Evolutionary conservation across 2,888 invertebrate genomes (phyloP).

Genomic region (Oxyscelio sp.): DNA sequence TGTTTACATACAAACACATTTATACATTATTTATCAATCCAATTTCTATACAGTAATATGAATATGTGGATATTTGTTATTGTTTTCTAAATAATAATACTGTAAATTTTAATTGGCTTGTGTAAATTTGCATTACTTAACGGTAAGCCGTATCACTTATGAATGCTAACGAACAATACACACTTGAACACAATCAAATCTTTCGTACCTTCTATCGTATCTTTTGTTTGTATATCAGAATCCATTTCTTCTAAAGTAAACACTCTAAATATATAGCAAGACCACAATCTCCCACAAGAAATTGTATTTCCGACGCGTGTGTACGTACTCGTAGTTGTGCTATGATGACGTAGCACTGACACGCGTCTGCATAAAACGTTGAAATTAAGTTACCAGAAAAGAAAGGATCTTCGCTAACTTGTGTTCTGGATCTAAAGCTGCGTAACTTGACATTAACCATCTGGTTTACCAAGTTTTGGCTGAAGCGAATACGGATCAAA

Average conservation of each 20-base stretch:
- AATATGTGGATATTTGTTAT: no score
- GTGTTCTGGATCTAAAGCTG: conserved; percentile 58
- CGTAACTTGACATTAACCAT: conserved; percentile 57
- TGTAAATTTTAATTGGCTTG: conserved; percentile 49
- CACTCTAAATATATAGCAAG: conserved; percentile 44
- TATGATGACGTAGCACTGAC: conserved; percentile 12
- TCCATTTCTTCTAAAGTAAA: conserved; percentile 35
- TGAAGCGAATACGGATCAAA: no score
- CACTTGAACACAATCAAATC: no score
- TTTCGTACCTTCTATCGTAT: conserved; percentile 15
- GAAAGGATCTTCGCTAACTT: conserved; percentile 50
- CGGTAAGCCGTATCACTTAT: conserved; percentile 34
- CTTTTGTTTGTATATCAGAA: conserved; percentile 54
- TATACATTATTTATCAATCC: no score
- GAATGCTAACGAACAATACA: conserved; percentile 26
- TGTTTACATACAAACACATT: no score
- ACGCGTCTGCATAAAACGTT: conserved; percentile 11
- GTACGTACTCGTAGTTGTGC: conserved; percentile 19
- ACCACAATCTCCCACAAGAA: conserved; percentile 38
- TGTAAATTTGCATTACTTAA: conserved; percentile 49
- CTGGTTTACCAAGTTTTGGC: no score
- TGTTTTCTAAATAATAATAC: conserved; percentile 24
- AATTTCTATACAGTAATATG: no score
- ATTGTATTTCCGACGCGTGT: conserved; percentile 34
- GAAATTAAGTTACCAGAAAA: conserved; percentile 29